phyloP scores from a whole-genome alignment of 2,113 vertebrate species.

The Microtus montanus region DNA sequence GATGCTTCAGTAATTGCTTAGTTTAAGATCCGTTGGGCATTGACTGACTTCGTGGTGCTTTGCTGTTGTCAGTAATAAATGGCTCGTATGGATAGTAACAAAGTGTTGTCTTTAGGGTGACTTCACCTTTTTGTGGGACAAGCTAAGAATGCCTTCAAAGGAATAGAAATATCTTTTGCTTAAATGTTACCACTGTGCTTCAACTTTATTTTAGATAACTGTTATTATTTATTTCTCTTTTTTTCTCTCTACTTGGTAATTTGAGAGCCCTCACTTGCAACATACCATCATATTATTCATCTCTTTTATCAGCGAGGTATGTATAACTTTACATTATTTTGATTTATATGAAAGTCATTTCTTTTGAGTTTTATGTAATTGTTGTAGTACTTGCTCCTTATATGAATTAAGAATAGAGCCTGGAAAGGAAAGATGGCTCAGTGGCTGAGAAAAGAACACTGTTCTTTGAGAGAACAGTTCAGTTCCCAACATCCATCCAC shows the following conservation, averaged over 20 bases:
- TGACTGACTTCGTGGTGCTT: background rate
- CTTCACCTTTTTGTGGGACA: background rate
- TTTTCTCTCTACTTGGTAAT: slow-evolving; percentile 32
- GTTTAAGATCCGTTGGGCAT: background rate
- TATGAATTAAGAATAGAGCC: slow-evolving; percentile 23
- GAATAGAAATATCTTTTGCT: background rate
- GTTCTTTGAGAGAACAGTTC: background rate
- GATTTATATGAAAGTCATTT: background rate
- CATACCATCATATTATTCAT: slow-evolving; percentile 88
- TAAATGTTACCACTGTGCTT: background rate
- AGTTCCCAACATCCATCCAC: background rate
- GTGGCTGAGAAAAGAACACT: background rate
- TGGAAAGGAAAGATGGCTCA: background rate
- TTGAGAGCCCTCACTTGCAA: slow-evolving; percentile 93
- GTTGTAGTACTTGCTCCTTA: background rate
- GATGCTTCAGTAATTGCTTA: background rate
- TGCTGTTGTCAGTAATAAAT: background rate
- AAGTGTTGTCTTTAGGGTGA: background rate
- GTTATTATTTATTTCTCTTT: background rate
- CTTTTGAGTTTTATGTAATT: background rate
- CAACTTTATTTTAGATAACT: background rate
- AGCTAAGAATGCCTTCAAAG: slow-evolving; percentile 32
- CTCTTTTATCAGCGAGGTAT: slow-evolving; percentile 89
- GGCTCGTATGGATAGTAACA: background rate
- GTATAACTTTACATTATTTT: slow-evolving; percentile 54